Evolutionary conservation across 2,113 vertebrate species (phyloP).

Genomic region (Saccopteryx bilineata): DNA sequence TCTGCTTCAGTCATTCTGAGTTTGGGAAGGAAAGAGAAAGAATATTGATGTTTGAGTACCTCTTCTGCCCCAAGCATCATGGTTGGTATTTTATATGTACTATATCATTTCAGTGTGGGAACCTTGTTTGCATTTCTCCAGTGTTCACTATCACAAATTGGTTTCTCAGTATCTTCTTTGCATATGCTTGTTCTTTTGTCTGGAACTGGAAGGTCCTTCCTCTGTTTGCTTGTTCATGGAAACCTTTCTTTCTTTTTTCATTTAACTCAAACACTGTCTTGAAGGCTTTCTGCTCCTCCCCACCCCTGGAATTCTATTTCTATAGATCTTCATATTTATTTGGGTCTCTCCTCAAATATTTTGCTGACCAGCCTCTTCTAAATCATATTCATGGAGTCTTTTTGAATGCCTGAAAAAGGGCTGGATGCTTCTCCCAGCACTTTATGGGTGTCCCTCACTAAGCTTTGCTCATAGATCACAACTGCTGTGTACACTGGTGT

Average conservation of each 20-base stretch:
- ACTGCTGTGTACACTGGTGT: neutral
- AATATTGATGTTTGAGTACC: neutral
- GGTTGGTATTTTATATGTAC: neutral
- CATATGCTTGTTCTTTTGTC: neutral
- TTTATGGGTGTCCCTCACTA: neutral
- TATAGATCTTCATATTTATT: neutral
- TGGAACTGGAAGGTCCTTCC: neutral
- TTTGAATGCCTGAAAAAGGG: neutral
- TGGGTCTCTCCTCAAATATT: neutral
- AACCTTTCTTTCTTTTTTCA: slow-evolving; percentile 3
- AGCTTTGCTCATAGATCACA: neutral
- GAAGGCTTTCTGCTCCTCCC: neutral
- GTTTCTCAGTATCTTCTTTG: neutral
- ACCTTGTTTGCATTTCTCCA: neutral
- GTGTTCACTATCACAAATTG: neutral
- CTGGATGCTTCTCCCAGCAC: neutral
- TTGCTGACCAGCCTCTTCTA: neutral
- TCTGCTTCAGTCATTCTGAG: slow-evolving; percentile 7
- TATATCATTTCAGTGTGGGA: neutral
- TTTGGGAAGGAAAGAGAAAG: slow-evolving; percentile 33
- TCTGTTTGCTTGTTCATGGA: neutral
- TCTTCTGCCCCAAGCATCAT: neutral
- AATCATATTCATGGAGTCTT: neutral
- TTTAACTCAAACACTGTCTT: neutral
- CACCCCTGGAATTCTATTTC: neutral